These are phyloP conservation scores for Hoplodrina ambigua DNA, from an alignment of 2,888 invertebrate species.

Conservation along the genomic window DNA sequence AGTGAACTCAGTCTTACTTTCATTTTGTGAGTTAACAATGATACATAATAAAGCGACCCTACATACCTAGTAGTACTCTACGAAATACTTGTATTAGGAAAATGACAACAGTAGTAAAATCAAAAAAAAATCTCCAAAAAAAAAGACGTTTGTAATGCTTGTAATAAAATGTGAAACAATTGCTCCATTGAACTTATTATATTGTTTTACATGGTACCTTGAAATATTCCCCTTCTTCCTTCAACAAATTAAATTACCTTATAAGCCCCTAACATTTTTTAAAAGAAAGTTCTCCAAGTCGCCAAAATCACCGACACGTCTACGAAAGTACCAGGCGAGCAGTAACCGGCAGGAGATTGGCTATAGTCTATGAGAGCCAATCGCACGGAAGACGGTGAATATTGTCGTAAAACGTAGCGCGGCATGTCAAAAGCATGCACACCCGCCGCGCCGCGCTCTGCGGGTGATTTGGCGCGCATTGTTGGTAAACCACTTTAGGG, in stretches of 20 bases:
- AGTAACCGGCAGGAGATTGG: conserved; percentile 56
- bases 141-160: too few relatives aligned
- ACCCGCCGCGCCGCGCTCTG: conserved; percentile 73
- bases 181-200: background rate
- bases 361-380: conserved; percentile 43
- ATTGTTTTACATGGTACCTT: too few relatives aligned
- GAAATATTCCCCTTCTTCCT: background rate
- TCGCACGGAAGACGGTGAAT: conserved; percentile 65
- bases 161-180: background rate
- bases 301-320: conserved; percentile 63
- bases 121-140: background rate
- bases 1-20: conserved; percentile 6
- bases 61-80: conserved; percentile 12
- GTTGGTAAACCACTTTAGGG: conserved; percentile 77
- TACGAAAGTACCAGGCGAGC: conserved; percentile 72
- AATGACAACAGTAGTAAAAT: too few relatives aligned
- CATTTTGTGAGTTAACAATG: background rate
- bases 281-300: conserved; percentile 32
- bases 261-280: background rate
- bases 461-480: conserved; percentile 86
- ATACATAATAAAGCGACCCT: background rate
- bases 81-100: background rate
- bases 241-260: background rate
- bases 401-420: conserved; percentile 68
- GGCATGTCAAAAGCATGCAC: conserved; percentile 73